Evolutionary conservation across 2,113 vertebrate species (phyloP), one percentile per base, ranked within the genome.

Genomic region (Acrocephalus arundinaceus): DNA sequence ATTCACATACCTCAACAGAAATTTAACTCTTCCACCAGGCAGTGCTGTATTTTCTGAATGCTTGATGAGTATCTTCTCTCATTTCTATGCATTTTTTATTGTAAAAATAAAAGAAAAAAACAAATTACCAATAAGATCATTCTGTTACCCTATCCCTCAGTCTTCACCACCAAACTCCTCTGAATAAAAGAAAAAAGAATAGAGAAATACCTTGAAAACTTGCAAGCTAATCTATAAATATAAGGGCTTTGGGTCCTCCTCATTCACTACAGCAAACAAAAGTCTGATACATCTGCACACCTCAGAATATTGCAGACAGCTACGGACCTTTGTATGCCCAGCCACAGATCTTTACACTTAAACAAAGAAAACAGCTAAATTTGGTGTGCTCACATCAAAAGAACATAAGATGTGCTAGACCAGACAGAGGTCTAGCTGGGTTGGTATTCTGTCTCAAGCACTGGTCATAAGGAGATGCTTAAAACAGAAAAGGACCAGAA

Each of bases 81-180:
- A 59, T 51, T 41, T 16, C 4, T 68, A n/a, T 30, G 15, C 28
- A 72, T 10, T 22, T 52, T 59, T 81, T 76, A 68, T 23, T 35
- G 7, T 22, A 87, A 87, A 51, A 91, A 76, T 16, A 70, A 68
- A 41, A 31, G 4, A 19, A 37, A 74, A 61, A 15, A 39, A 3
- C 10, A 85, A 33, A 11, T 51, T 57, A 25, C 12, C 4, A 51
- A 37, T 11, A 82, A 43, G 10, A 66, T 66, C 6, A 70, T 73
- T 25, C 6, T 68, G 27, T 59, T 25, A 65, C 11, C 5, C 16
- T n/a, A 1, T 41, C 24, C 10, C 14, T 84, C 46, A 71, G 10
- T 24, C 43, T 68, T 58, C 13, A 61, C 6, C 7, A 61, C 4
- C 3, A 67, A 11, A 48, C 0, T 1, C 3, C 3, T 31, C 8